phyloP scores from a whole-genome alignment of 2,113 vertebrate genomes.

The Pteropus alecto region DNA sequence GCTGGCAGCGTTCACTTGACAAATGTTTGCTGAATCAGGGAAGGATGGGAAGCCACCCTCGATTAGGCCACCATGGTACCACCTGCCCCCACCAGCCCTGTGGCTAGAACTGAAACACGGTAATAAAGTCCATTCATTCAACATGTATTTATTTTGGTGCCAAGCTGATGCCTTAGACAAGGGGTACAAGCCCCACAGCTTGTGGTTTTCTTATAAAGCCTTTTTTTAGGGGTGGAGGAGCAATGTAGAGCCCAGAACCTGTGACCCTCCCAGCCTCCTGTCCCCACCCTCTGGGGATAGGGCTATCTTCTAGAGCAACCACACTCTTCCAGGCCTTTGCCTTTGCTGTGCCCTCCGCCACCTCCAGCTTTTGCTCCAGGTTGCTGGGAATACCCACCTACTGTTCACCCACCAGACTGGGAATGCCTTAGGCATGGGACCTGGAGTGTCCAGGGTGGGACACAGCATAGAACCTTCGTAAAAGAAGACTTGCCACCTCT shows the following conservation, averaged over 20 bases:
- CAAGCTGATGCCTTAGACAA: not conserved
- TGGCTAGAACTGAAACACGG: not conserved
- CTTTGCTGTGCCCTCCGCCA: not conserved
- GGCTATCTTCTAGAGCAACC: not conserved
- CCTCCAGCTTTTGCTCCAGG: not conserved
- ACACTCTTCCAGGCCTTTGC: not conserved
- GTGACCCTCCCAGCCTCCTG: not conserved
- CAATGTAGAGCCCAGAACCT: not conserved
- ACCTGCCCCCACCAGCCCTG: not conserved
- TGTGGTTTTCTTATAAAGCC: not conserved
- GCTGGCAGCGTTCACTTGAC: not conserved
- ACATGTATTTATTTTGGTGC: not conserved
- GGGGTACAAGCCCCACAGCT: not conserved
- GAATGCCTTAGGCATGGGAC: not conserved
- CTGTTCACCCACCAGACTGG: not conserved
- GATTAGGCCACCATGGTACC: rapidly evolving
- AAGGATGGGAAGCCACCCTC: not conserved
- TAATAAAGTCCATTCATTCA: not conserved
- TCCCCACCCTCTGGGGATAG: not conserved
- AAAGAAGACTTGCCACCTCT: not conserved
- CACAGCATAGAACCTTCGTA: not conserved
- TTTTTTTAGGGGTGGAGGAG: not conserved
- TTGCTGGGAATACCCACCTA: not conserved
- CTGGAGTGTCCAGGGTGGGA: not conserved
- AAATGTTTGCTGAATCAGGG: not conserved